phyloP scores from a whole-genome alignment of 2,888 invertebrate genomes.

The Bellardia pandia region DNA sequence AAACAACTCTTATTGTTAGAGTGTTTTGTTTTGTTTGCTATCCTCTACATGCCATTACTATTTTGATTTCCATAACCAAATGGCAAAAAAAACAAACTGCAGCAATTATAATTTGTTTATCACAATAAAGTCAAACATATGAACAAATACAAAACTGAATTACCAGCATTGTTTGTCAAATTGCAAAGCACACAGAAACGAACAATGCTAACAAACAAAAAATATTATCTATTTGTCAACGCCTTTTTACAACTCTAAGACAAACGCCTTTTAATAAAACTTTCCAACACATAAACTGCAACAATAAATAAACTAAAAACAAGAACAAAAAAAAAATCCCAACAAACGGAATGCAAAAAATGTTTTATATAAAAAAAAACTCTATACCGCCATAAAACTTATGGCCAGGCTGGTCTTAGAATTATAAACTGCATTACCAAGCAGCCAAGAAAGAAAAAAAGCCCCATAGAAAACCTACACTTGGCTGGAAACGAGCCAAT shows the following conservation, averaged over 20 bases:
- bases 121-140: slow-evolving; percentile 43
- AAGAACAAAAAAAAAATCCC: slow-evolving; percentile 23
- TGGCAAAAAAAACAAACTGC: not conserved
- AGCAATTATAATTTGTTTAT: slow-evolving; percentile 65
- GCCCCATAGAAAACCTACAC: slow-evolving; percentile 64
- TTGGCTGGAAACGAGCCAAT: slow-evolving; percentile 70
- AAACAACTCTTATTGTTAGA: not conserved
- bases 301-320: slow-evolving; percentile 55
- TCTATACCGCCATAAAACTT: slow-evolving; percentile 57
- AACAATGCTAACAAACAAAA: slow-evolving; percentile 46
- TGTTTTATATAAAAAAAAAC: slow-evolving; percentile 36
- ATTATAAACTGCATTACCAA: slow-evolving; percentile 57
- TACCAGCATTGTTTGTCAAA: slow-evolving; percentile 54
- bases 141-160: slow-evolving; percentile 54
- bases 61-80: slow-evolving; percentile 26
- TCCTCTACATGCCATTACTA: not conserved
- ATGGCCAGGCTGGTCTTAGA: slow-evolving; percentile 63
- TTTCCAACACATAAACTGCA: slow-evolving; percentile 59
- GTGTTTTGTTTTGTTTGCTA: not conserved
- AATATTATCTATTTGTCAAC: slow-evolving; percentile 72
- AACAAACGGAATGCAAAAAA: slow-evolving; percentile 62
- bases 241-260: slow-evolving; percentile 72
- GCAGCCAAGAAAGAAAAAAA: slow-evolving; percentile 28
- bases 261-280: slow-evolving; percentile 72
- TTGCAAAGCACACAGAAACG: slow-evolving; percentile 32